Conservation (phyloP, 2,888 invertebrate genomes). For the Himalopsyche anomala region DNA sequence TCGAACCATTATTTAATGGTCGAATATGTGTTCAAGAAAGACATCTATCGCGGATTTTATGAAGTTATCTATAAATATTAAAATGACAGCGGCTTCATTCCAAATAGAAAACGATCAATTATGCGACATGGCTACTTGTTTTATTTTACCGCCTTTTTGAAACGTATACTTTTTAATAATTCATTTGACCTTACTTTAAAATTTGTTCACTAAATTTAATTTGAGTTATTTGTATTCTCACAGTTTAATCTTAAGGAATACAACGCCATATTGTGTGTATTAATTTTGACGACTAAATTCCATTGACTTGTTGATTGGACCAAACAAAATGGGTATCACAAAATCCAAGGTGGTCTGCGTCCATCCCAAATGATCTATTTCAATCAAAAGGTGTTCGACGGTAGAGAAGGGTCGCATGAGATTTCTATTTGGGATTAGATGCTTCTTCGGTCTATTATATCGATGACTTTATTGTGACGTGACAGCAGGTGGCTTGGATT, state of each 20-base stretch:
- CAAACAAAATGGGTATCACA: constrained; percentile 33
- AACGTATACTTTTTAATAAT: too few relatives aligned
- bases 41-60: too few relatives aligned
- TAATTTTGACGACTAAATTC: constrained; percentile 32
- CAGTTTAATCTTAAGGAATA: background rate
- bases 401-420: background rate
- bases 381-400: constrained; percentile 10
- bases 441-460: constrained; percentile 12
- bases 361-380: constrained; percentile 17
- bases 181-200: too few relatives aligned
- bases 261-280: background rate
- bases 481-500: constrained; percentile 21
- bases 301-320: constrained; percentile 39
- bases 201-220: background rate
- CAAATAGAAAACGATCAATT: too few relatives aligned
- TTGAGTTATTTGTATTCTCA: background rate
- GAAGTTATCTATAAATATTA: too few relatives aligned
- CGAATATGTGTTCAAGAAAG: too few relatives aligned
- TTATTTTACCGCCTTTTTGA: too few relatives aligned
- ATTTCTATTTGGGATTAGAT: constrained; percentile 32
- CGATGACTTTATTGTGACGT: constrained; percentile 17
- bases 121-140: too few relatives aligned
- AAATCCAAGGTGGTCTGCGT: constrained; percentile 26
- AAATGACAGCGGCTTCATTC: too few relatives aligned
- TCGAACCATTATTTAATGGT: too few relatives aligned